Evolutionary conservation across 2,113 vertebrate species (phyloP), one percentile per base, ranked within the genome.

Genomic region (Rattus norvegicus): DNA sequence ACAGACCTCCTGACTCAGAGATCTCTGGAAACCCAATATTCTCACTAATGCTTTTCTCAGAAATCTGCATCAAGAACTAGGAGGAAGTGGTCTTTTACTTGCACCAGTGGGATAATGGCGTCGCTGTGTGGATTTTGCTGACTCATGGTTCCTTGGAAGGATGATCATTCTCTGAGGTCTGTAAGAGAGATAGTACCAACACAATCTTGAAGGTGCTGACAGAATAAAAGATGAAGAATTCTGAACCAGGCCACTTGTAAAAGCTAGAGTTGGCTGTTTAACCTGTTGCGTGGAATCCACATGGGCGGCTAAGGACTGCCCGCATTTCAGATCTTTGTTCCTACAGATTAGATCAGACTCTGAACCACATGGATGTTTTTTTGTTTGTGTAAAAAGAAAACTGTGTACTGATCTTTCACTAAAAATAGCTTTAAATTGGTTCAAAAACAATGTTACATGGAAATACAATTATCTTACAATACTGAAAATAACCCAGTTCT

Each of bases 1-100:
- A 47, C n/a, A 88, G 86, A 72, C 94, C 56, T 97, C 76, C 88
- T 97, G 56, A 86, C 52, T 98, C 87, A 59, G 88, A 98, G 70
- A 20, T 91, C 96, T 97, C 72, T 94, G 1, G 89, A 88, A 97
- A 72, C 85, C 61, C 76, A 96, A 96, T 84, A 97, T 95, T 91
- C 91, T 93, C 83, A 95, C 89, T 96, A 91, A 96, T 97, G 85
- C 72, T 95, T 92, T 96, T 14, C 97, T 93, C 81, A 95, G 73
- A 97, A 56, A 95, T 76, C 9, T 96, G 4, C 17, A 90, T 43
- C 19, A 84, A 94, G 19, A 93, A 3, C 24, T 43, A 67, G 20
- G 65, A 67, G 14, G 17, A 63, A 80, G 17, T 13, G 5, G 2
- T 4, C 49, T 92, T 93, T 89, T 39, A 79, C 56, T 65, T 24